These are phyloP conservation scores for Petrocephalus zakoni DNA, from an alignment of 2,113 vertebrate genomes.

Conservation along the genomic window DNA sequence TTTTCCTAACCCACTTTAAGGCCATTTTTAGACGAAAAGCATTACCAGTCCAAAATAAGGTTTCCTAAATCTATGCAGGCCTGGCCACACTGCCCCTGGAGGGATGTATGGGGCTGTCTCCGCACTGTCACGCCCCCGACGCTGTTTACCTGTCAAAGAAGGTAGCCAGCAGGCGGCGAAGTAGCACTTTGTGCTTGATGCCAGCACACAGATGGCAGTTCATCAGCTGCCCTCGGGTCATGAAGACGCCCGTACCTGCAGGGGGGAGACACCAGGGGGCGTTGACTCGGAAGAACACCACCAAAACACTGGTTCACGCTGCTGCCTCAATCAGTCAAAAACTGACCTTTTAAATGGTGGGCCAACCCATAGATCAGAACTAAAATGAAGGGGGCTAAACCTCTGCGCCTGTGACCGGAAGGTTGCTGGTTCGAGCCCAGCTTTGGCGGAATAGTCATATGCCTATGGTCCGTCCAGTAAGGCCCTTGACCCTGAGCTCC, in stretches of 20 bases:
- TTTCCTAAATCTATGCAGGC: background rate
- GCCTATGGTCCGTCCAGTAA: background rate
- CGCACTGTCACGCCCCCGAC: background rate
- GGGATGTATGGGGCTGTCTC: background rate
- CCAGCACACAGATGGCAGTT: conserved; percentile 96
- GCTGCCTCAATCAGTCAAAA: background rate
- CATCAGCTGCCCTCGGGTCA: conserved; percentile 97
- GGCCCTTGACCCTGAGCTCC: background rate
- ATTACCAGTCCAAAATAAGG: background rate
- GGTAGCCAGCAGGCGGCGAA: conserved; percentile 87
- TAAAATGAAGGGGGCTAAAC: background rate
- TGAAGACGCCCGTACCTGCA: conserved; percentile 87
- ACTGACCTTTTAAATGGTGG: background rate
- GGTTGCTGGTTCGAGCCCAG: background rate
- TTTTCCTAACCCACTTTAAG: background rate
- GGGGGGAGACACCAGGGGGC: background rate
- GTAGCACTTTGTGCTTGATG: conserved; percentile 96
- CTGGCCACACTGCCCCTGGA: background rate
- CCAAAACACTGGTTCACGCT: background rate
- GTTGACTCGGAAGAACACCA: background rate
- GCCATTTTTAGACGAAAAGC: background rate
- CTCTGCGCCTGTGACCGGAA: background rate
- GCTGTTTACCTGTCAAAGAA: conserved; percentile 89
- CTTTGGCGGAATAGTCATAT: background rate
- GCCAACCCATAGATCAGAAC: background rate